Evolutionary conservation across 2,797 vertebrate genomes (phyloP), one percentile per base, ranked within the genome.

Genomic region (Notolepis coatsorum): DNA sequence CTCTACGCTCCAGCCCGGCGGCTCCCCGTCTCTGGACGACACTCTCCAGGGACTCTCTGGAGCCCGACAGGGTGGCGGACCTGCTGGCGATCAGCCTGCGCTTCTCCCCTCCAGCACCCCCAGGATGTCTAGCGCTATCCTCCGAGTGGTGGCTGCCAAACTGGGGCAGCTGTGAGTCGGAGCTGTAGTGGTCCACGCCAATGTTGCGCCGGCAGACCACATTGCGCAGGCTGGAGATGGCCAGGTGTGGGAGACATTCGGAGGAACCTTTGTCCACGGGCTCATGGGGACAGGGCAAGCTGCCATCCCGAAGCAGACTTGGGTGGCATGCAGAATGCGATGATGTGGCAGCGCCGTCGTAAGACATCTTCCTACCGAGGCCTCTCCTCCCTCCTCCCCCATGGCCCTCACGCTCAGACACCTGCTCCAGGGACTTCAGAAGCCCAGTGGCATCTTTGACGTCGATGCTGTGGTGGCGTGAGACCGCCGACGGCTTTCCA

Each of bases 151-250:
- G 77, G 61, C 71, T 86, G 81, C 35, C 59, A 58, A 58, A 89
- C 65, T 79, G 87, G 57, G 60, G 85, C 63, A 96, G 86, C 75
- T 96, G 96, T 47, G 95, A 95, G 77, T 96, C 93, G 0, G 95
- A 96, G 72, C 93, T 95, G 68, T 95, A 95, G 73, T 95, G 94
- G 79, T 93, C 91, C 43, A 93, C 78, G 2, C 95, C 95, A 0
- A 91, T 88, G 68, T 92, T 93, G 59, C 86, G 91, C 41, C 89
- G 93, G 15, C 81, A 89, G 49, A 96, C 88, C 24, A 97, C 93
- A 31, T 73, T 94, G 62, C 82, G 88, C 39, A 97, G 76, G 61
- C 91, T 94, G 49, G 95, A 96, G 63, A 94, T 74, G 1, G 93
- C 92, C 20, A 92, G 47, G 48, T 87, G 87, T 51, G 91, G 91